Base-by-base conservation (phyloP, 2,797 vertebrate genomes). In the Harpagifer antarcticus region DNA sequence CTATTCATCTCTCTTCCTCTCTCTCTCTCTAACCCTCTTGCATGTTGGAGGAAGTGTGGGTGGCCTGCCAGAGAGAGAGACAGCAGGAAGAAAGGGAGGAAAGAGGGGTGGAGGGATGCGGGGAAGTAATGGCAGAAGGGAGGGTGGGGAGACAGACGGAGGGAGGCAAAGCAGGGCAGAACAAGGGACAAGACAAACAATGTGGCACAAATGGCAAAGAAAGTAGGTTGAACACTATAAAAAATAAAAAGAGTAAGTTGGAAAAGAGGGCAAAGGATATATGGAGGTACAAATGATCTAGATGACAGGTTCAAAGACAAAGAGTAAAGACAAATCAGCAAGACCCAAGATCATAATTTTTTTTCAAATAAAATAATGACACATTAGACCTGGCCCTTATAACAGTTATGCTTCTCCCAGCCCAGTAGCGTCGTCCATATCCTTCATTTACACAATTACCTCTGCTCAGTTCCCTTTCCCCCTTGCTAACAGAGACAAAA, bases 11-110 rank as follows among this genome's bases (percentile, higher is more conserved):
- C 61, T 44, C 45, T 45, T 53, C 10, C 61, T 37, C 55, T 45
- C 55, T 65, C 20, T 60, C 69, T 53, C 62, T 33, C 81, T 63
- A 72, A 57, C 69, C 63, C 73, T 67, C 57, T 78, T 84, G 77
- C 61, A 86, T 91, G 84, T 81, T 78, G 77, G 85, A 90, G 74
- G 79, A 85, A 82, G 79, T 80, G 84, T 91, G 85, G 87, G 86
- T 89, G 88, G 86, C 67, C 82, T 88, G 86, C 76, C 82, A 83
- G 74, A 64, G 65, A 42, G 33, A 73, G 27, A 37, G 33, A 37
- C 59, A 75, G 63, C 37, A 76, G 72, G 49, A 80, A 72, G 66
- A 79, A 60, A 78, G 79, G 48, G 67, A 82, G 66, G 31, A 68
- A 50, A 56, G 58, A 69, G 54, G 55, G 68, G 79, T 75, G 75